Percentiles rank a stretch among this genome's conserved stretches.
Conservation (phyloP, 1,140 invertebrate genomes). For the Camponotus floridanus region DNA sequence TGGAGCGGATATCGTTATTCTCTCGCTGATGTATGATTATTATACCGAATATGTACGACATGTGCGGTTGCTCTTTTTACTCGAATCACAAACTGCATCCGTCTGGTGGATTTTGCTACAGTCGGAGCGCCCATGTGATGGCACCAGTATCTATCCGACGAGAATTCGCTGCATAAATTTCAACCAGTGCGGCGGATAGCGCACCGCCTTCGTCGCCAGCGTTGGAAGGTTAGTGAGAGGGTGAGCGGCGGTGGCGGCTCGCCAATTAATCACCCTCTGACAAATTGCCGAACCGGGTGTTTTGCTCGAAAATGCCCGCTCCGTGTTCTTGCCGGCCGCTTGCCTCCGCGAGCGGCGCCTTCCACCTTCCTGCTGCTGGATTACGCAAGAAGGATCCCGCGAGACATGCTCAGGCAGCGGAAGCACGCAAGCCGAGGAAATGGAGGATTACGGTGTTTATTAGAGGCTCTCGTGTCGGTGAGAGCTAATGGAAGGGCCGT, state of each 20-base stretch:
- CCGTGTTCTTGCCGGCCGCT: conserved; percentile 54
- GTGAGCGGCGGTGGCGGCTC: conserved; percentile 18
- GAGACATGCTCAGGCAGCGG: conserved; percentile 43
- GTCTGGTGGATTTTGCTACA: conserved; percentile 26
- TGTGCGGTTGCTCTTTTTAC: background rate
- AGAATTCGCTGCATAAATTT: conserved; percentile 56
- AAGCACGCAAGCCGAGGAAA: conserved; percentile 54
- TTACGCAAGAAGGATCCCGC: conserved; percentile 53
- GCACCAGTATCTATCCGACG: conserved; percentile 6
- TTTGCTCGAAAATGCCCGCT: conserved; percentile 43
- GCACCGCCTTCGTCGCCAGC: conserved; percentile 36
- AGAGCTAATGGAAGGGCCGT: conserved; percentile 42
- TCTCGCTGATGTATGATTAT: conserved; percentile 24
- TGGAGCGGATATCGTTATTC: background rate
- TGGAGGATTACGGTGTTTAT: conserved; percentile 48
- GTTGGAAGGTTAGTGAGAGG: conserved; percentile 19
- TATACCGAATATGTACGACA: background rate
- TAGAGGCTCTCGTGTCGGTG: conserved; percentile 16
- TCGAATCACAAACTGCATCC: conserved; percentile 18
- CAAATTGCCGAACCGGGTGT: conserved; percentile 58
- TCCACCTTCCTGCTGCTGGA: conserved; percentile 3
- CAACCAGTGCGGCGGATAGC: background rate
- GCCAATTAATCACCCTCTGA: conserved; percentile 60
- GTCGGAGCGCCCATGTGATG: conserved; percentile 10
- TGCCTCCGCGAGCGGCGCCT: conserved; percentile 3